A percentile compares a stretch with the other conserved stretches of the same genome.
phyloP scores from a whole-genome alignment of 2,888 invertebrate species.

The Chrysomela aeneicollis region DNA sequence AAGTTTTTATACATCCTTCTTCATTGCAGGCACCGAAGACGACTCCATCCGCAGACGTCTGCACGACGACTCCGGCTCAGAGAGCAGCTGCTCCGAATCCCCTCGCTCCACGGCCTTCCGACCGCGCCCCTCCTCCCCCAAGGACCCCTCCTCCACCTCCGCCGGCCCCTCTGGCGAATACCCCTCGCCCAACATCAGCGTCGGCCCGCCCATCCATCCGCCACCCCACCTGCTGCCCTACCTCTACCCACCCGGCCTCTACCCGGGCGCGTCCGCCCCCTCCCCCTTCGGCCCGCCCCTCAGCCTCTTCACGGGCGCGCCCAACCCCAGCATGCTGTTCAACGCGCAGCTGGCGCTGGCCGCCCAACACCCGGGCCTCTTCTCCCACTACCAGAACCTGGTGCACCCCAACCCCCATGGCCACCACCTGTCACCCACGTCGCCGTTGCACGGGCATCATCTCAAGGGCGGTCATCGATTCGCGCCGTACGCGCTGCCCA shows the following conservation, averaged over 20 bases:
- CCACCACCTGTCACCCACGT: constrained; percentile 62
- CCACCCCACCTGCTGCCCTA: constrained; percentile 89
- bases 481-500: constrained; percentile 88
- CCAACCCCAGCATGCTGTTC: constrained; percentile 81
- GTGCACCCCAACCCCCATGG: constrained; percentile 71
- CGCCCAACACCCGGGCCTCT: constrained; percentile 83
- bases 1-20: neutral
- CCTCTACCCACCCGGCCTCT: constrained; percentile 89
- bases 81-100: constrained; percentile 77
- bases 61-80: constrained; percentile 75
- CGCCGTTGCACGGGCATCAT: constrained; percentile 72
- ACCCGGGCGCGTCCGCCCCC: constrained; percentile 72
- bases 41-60: constrained; percentile 63
- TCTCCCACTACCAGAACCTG: constrained; percentile 73
- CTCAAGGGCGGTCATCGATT: constrained; percentile 82
- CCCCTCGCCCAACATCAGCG: constrained; percentile 91
- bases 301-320: constrained; percentile 67
- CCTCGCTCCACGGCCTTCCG: constrained; percentile 60
- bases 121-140: constrained; percentile 62
- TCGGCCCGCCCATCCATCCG: constrained; percentile 92
- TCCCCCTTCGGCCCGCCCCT: constrained; percentile 75
- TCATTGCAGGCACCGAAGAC: constrained; percentile 55
- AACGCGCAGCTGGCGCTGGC: constrained; percentile 89
- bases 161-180: constrained; percentile 71
- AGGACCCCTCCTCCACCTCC: constrained; percentile 58